These are phyloP conservation scores for Chlamydotis undulata DNA, from an alignment of 2,113 vertebrate genomes.

Conservation along the genomic window DNA sequence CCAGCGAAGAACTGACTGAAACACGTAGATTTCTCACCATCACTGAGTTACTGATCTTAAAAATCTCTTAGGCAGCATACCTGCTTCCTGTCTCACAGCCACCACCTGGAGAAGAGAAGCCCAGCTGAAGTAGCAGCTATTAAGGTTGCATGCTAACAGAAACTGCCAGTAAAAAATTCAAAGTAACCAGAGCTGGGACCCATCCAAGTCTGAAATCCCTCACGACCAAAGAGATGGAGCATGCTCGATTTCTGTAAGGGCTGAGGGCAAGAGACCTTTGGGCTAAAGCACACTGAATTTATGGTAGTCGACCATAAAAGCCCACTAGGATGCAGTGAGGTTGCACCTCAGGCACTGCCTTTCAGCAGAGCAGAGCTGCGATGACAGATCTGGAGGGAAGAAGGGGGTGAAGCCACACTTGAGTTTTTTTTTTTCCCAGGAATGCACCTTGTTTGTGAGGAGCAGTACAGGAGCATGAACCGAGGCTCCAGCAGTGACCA, in stretches of 20 bases:
- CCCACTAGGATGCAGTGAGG: not conserved
- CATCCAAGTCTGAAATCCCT: not conserved
- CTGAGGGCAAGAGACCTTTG: rapidly evolving
- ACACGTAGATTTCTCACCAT: not conserved
- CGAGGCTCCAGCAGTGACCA: not conserved
- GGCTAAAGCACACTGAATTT: not conserved
- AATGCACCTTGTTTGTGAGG: rapidly evolving
- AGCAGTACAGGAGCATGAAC: not conserved
- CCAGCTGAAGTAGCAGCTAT: not conserved
- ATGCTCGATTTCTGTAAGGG: rapidly evolving
- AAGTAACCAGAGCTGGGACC: not conserved
- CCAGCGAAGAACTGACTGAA: not conserved
- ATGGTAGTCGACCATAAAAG: not conserved
- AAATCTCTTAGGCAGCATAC: not conserved
- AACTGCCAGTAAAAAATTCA: not conserved
- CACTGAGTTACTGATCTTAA: not conserved
- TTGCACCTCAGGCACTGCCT: not conserved
- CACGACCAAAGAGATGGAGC: not conserved
- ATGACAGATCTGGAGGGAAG: not conserved
- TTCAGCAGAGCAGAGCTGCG: not conserved
- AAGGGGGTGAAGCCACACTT: not conserved
- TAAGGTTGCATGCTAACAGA: not conserved
- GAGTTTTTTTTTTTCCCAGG: not conserved
- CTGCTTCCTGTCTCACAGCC: not conserved
- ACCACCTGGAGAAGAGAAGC: not conserved